Evolutionary conservation across 2,113 vertebrate species (phyloP).

Genomic region (Sceloporus undulatus): DNA sequence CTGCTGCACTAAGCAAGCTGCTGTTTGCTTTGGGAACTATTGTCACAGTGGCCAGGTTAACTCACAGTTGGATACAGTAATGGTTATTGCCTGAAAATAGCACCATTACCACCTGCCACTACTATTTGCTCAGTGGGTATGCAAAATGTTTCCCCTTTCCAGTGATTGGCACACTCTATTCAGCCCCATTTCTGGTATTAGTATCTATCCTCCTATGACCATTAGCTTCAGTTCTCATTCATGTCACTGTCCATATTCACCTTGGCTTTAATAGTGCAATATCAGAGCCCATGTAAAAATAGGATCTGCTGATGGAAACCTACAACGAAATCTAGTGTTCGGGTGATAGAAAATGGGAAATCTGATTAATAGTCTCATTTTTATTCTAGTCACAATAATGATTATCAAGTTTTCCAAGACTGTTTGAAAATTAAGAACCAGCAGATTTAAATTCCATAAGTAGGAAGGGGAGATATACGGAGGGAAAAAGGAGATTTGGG

Average conservation of each 20-base stretch:
- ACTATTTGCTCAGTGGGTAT: slow-evolving; percentile 17
- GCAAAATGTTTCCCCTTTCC: slow-evolving; percentile 6
- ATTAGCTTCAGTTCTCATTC: background rate
- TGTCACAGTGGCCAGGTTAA: slow-evolving; percentile 31
- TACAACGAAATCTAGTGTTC: background rate
- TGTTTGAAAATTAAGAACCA: background rate
- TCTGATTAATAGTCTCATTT: background rate
- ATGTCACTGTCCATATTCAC: background rate
- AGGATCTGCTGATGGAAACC: accelerated
- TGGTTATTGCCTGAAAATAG: slow-evolving; percentile 37
- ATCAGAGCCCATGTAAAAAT: background rate
- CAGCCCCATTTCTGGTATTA: too few species aligned
- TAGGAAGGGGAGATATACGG: background rate
- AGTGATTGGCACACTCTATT: background rate
- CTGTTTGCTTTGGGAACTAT: slow-evolving; percentile 39
- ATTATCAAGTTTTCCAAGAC: background rate
- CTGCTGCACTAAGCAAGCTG: slow-evolving; percentile 34
- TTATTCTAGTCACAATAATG: background rate
- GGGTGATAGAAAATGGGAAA: background rate
- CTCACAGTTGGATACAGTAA: slow-evolving; percentile 29
- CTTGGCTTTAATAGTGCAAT: background rate
- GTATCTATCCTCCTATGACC: background rate
- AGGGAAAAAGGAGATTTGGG: background rate
- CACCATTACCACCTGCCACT: slow-evolving; percentile 14
- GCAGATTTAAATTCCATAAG: background rate